These are phyloP conservation scores for Heterodera schachtii DNA, from an alignment of 1,140 invertebrate genomes.

Conservation along the genomic window DNA sequence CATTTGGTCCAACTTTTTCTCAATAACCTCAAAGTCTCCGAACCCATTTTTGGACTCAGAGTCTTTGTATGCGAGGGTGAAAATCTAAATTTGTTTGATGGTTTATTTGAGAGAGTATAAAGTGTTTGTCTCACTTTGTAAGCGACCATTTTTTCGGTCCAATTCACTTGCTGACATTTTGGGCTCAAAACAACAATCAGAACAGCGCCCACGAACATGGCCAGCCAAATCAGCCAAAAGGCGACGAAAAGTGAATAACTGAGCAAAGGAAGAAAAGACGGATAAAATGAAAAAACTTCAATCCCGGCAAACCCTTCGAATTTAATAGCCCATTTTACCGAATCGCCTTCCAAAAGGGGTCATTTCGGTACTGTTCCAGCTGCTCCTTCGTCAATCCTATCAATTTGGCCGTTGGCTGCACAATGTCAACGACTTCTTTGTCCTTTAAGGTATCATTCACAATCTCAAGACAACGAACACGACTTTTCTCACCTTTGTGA, in stretches of 20 bases:
- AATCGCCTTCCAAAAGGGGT: conserved; percentile 64
- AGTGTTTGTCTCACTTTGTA: conserved; percentile 45
- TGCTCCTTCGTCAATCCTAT: conserved; percentile 64
- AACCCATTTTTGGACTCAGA: conserved; percentile 51
- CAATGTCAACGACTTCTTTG: conserved; percentile 50
- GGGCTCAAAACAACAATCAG: conserved; percentile 63
- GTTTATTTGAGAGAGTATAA: conserved; percentile 10
- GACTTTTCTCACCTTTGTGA: conserved; percentile 40
- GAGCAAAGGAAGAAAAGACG: not conserved
- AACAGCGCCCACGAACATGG: conserved; percentile 62
- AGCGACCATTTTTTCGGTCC: conserved; percentile 54
- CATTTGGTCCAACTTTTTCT: conserved; percentile 59
- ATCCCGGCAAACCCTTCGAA: conserved; percentile 7
- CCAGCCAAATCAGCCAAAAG: conserved; percentile 63
- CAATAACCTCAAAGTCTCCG: conserved; percentile 58
- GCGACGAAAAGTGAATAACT: conserved; percentile 56
- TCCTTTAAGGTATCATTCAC: conserved; percentile 43
- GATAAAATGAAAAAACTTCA: no score
- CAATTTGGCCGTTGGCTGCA: conserved; percentile 52
- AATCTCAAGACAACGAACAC: not conserved
- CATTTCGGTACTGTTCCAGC: conserved; percentile 62
- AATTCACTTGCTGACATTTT: conserved; percentile 57
- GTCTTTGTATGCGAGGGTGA: conserved; percentile 56
- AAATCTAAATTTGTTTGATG: conserved; percentile 34
- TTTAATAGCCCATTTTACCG: conserved; percentile 39